Evolutionary conservation across 2,888 invertebrate species (phyloP).

Genomic region (Drosophila quinaria): DNA sequence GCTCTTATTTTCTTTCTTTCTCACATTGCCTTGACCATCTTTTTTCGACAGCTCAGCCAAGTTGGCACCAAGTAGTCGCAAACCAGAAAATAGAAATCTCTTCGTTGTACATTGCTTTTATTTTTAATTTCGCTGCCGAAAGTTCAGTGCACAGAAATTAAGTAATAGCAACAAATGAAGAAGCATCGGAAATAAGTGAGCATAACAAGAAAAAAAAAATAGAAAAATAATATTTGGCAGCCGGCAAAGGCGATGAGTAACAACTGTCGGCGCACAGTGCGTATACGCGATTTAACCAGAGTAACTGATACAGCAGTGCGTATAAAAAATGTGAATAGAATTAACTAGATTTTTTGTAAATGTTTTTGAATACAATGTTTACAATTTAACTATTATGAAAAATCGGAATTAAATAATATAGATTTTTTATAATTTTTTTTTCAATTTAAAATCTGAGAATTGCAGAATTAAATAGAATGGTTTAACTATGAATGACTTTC

Average conservation of each 20-base stretch:
- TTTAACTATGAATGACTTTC: neutral
- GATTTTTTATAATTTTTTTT: too few relatives aligned
- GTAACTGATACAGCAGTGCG: neutral
- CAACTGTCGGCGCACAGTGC: slow-evolving; percentile 52
- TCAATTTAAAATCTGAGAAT: too few relatives aligned
- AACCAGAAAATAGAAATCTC: slow-evolving; percentile 38
- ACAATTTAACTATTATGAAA: too few relatives aligned
- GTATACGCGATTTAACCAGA: slow-evolving; percentile 13
- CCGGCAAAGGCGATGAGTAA: slow-evolving; percentile 64
- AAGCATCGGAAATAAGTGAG: slow-evolving; percentile 23
- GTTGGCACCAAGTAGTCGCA: slow-evolving; percentile 59
- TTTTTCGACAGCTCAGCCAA: slow-evolving; percentile 51
- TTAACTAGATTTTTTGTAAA: too few relatives aligned
- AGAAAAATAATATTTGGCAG: slow-evolving; percentile 52
- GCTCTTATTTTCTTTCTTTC: slow-evolving; percentile 12
- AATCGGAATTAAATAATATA: too few relatives aligned
- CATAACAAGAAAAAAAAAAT: slow-evolving; percentile 14
- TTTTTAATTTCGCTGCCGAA: slow-evolving; percentile 15
- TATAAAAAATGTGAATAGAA: neutral
- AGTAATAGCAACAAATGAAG: slow-evolving; percentile 64
- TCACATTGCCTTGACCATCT: slow-evolving; percentile 61
- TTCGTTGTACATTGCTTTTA: slow-evolving; percentile 11
- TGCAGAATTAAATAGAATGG: neutral
- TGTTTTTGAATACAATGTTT: too few relatives aligned
- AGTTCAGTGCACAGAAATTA: slow-evolving; percentile 73